Evolutionary conservation across 1,140 invertebrate genomes (phyloP).

Genomic region (silkworm (Bombyx mori)): ASM3026992v2 NC_085126.1:3101501-3102000

Average conservation of each 20-base stretch:
- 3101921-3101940: slow-evolving; percentile 58
- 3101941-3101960: slow-evolving; percentile 37
- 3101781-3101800: slow-evolving; percentile 11
- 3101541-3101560: slow-evolving; percentile 39
- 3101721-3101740: slow-evolving; percentile 13
- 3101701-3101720: slow-evolving; percentile 13
- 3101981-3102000: slow-evolving; percentile 50
- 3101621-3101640: slow-evolving; percentile 67
- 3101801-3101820: slow-evolving; percentile 2
- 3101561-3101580: slow-evolving; percentile 68
- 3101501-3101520: slow-evolving; percentile 4
- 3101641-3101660: slow-evolving; percentile 62
- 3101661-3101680: slow-evolving; percentile 53
- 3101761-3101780: slow-evolving; percentile 8
- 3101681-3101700: slow-evolving; percentile 38
- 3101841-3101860: slow-evolving; percentile 25
- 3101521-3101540: slow-evolving; percentile 11
- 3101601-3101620: slow-evolving; percentile 71
- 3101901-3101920: slow-evolving; percentile 29
- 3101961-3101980: slow-evolving; percentile 30
- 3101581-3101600: slow-evolving; percentile 64
- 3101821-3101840: slow-evolving; percentile 29
- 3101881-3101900: slow-evolving; percentile 18
- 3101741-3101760: slow-evolving; percentile 9
- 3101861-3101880: slow-evolving; percentile 30